Evolutionary conservation across 2,113 vertebrate genomes (phyloP), one percentile per base, ranked within the genome.

Genomic region (Phyllostomus hastatus): DNA sequence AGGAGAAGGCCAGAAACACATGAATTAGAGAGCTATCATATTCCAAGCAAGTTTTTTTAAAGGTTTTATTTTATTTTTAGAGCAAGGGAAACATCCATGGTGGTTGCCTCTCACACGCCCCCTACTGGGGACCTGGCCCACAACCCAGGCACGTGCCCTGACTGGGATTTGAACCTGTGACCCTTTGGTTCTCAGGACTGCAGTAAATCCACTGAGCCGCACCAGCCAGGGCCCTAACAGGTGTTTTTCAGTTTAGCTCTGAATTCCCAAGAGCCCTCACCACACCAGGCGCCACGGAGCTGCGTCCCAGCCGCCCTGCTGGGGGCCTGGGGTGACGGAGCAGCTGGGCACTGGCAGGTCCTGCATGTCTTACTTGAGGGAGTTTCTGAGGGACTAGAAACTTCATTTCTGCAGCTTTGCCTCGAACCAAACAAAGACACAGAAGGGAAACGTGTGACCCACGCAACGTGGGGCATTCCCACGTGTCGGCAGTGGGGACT

Each of bases 371-470:
- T 8, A 3, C 5, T 78, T 76, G 26, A 28, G 20, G 67, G 70
- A 52, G 69, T 50, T 70, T 91, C 78, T 87, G 38, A 50, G 72
- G 86, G 59, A 95, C 92, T 59, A 90, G 64, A 75, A 64, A 73
- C 72, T 43, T 93, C 22, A 35, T 73, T 69, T 93, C 16, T 64
- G 87, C 57, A 84, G 80, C 69, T 86, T 72, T 10, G n/a, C 91
- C 91, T 83, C 10, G 54, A 96, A 57, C 33, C 85, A 57, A 12
- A 94, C 81, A 8, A 31, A 82, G 72, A 22, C 35, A 64, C 72
- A 24, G 17, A 91, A 73, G 69, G 79, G 85, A 93, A 75, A 41
- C 33, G 79, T 35, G 2, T 10, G 48, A 41, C 28, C 50, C 57
- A 11, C 7, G 3, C 6, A 10, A 20, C 0, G 3, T n/a, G 35